A percentile compares a stretch with the other conserved stretches of the same genome.
Conservation (phyloP, 2,797 vertebrate species). For the Tangara arthus region DNA sequence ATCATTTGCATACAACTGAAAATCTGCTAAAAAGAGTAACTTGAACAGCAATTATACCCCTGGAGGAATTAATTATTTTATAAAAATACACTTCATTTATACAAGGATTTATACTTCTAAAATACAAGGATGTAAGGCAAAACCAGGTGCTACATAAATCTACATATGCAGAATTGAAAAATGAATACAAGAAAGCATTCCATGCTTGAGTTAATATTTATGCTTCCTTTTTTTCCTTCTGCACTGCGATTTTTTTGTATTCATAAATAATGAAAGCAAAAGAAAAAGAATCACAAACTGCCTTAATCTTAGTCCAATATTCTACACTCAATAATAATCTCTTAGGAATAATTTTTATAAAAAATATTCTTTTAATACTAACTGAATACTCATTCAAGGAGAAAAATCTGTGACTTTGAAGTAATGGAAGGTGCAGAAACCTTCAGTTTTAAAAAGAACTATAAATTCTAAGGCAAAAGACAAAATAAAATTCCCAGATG, state of each 20-base stretch:
- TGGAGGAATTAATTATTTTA: background rate
- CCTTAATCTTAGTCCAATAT: background rate
- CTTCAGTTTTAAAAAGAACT: background rate
- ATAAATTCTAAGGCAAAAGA: background rate
- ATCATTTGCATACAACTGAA: background rate
- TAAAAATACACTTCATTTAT: background rate
- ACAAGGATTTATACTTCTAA: background rate
- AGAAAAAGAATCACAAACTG: background rate
- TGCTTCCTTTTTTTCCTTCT: background rate
- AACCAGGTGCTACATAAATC: background rate
- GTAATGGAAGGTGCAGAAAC: background rate
- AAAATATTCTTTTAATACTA: background rate
- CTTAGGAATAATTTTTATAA: background rate
- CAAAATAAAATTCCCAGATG: background rate
- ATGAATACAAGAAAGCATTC: background rate
- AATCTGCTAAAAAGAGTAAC: background rate
- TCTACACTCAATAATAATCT: background rate
- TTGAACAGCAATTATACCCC: background rate
- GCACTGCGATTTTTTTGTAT: background rate
- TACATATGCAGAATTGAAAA: background rate
- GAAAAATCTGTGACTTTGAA: background rate
- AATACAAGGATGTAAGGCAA: background rate
- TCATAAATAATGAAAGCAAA: background rate
- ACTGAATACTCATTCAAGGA: background rate
- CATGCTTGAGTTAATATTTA: background rate